Evolutionary conservation across 2,797 vertebrate genomes (phyloP).

Genomic region (Malacoctenus gilli): DNA sequence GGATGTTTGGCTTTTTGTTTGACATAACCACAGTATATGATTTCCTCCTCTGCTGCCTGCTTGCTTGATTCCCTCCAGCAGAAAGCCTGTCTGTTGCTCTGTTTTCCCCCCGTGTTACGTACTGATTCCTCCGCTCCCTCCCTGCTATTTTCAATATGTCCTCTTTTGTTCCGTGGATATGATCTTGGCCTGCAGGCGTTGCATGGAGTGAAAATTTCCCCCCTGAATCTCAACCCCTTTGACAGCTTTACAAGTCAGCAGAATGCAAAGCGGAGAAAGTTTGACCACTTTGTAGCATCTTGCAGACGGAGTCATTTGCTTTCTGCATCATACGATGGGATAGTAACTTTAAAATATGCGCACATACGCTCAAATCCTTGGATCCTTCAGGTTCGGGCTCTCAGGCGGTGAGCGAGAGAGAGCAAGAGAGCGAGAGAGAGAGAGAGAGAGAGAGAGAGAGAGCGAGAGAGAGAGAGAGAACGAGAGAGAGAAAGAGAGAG

Average conservation of each 20-base stretch:
- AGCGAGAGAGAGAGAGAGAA: no score
- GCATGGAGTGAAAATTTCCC: slow-evolving; percentile 39
- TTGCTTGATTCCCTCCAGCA: slow-evolving; percentile 32
- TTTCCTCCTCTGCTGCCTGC: slow-evolving; percentile 25
- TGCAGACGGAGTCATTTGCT: slow-evolving; percentile 1
- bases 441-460: no score
- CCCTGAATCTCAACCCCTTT: slow-evolving; percentile 37
- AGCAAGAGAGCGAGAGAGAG: no score
- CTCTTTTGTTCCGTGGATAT: slow-evolving; percentile 43
- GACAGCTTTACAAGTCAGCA: slow-evolving; percentile 28
- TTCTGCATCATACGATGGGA: neutral
- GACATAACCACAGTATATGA: slow-evolving; percentile 26
- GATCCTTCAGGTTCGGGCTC: slow-evolving; percentile 11
- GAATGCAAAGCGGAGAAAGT: slow-evolving; percentile 17
- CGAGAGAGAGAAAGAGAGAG: no score
- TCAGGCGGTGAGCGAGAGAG: no score
- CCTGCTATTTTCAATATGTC: slow-evolving; percentile 36
- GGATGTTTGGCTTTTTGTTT: slow-evolving; percentile 47
- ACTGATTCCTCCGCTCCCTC: slow-evolving; percentile 25
- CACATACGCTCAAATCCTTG: slow-evolving; percentile 9
- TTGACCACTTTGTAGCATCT: slow-evolving; percentile 2
- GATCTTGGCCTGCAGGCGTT: slow-evolving; percentile 24
- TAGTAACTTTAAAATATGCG: neutral
- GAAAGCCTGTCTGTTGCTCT: slow-evolving; percentile 22
- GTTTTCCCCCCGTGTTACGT: slow-evolving; percentile 11